phyloP scores from a whole-genome alignment of 1,140 invertebrate genomes.

The Anadara kagoshimensis region DNA sequence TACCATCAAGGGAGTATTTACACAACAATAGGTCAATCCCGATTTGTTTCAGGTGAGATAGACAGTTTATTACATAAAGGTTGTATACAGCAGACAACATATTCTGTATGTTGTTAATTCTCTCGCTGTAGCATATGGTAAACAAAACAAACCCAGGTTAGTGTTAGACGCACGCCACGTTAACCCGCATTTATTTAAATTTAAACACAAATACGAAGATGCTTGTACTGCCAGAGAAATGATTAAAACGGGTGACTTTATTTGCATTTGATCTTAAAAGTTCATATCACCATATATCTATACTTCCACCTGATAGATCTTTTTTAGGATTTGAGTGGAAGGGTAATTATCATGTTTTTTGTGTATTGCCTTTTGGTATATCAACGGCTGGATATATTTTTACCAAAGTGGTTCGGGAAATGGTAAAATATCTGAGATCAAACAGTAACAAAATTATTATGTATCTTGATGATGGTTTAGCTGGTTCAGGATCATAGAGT shows the following conservation, averaged over 20 bases:
- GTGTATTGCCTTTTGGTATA: too few relatives aligned
- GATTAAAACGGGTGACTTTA: background rate
- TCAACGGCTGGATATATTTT: too few relatives aligned
- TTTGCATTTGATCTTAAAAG: background rate
- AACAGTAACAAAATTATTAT: too few relatives aligned
- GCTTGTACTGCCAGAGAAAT: too few relatives aligned
- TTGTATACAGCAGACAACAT: background rate
- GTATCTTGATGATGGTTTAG: conserved; percentile 9
- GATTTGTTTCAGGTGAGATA: conserved; percentile 24
- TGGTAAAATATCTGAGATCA: too few relatives aligned
- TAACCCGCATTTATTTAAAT: conserved; percentile 4
- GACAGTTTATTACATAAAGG: conserved; percentile 14
- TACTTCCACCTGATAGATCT: background rate
- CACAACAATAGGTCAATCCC: conserved; percentile 31
- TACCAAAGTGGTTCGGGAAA: too few relatives aligned
- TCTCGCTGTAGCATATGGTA: conserved; percentile 21
- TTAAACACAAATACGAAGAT: too few relatives aligned
- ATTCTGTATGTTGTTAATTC: conserved; percentile 33
- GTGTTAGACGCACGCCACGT: conserved; percentile 26
- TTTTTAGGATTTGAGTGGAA: background rate
- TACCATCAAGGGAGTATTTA: background rate
- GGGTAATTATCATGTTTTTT: too few relatives aligned
- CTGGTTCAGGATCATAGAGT: background rate
- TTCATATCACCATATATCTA: background rate
- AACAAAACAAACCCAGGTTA: conserved; percentile 20